A percentile compares a stretch with the other conserved stretches of the same genome.
Evolutionary conservation across 1,140 invertebrate genomes (phyloP).

Genomic region (Sinella curviseta): DNA sequence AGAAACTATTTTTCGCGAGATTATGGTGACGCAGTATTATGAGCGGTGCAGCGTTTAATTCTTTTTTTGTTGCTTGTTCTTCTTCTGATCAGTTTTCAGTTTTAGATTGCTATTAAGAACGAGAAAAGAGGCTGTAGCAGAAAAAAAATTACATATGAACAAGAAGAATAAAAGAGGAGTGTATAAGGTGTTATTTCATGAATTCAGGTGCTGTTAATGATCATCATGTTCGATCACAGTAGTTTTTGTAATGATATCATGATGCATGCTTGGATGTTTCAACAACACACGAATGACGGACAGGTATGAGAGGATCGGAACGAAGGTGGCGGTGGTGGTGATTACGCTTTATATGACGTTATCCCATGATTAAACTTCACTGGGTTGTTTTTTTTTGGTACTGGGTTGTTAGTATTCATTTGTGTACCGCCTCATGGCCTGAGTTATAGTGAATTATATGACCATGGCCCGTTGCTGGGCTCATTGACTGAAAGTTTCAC

Average conservation of each 20-base stretch:
- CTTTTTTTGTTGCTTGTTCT: too few relatives aligned
- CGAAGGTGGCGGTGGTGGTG: not conserved
- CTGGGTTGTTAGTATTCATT: too few relatives aligned
- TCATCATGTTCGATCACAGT: not conserved
- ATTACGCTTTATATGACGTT: too few relatives aligned
- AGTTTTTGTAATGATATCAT: not conserved
- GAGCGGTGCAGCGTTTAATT: too few relatives aligned
- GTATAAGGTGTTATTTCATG: not conserved
- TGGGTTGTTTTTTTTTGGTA: too few relatives aligned
- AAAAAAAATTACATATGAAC: too few relatives aligned
- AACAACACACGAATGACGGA: not conserved
- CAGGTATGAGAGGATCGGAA: not conserved
- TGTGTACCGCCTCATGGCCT: not conserved
- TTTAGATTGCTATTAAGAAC: too few relatives aligned
- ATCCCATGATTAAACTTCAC: not conserved
- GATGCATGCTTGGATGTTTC: not conserved
- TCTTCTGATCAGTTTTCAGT: too few relatives aligned
- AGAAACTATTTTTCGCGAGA: not conserved
- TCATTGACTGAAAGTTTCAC: too few relatives aligned
- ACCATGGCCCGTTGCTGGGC: not conserved
- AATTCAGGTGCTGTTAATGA: not conserved
- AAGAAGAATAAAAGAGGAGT: not conserved
- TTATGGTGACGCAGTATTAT: too few relatives aligned
- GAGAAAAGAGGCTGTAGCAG: too few relatives aligned
- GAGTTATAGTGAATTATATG: not conserved